These are phyloP conservation scores for Ammospiza caudacuta DNA, from an alignment of 2,113 vertebrate species.

Conservation along the genomic window DNA sequence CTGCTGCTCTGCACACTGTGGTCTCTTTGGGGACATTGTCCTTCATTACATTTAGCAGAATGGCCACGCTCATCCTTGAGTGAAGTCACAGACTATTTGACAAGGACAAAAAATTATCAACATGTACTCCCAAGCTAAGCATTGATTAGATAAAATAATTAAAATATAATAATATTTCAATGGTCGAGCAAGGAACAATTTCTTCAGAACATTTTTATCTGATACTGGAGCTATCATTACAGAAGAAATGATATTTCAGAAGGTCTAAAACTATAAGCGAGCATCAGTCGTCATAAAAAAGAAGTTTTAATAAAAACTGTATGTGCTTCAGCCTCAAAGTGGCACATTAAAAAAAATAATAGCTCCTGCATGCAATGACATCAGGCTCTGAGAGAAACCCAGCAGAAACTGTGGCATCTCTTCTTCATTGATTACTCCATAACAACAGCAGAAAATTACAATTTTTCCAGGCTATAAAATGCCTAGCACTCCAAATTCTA, in stretches of 20 bases:
- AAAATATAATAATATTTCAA: not conserved
- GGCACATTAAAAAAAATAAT: not conserved
- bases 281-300: not conserved
- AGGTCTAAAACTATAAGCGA: not conserved
- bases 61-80: not conserved
- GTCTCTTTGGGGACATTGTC: not conserved
- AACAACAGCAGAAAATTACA: conserved; percentile 61
- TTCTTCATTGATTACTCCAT: conserved; percentile 43
- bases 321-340: not conserved
- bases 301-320: not conserved
- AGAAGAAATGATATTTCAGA: not conserved
- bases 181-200: not conserved
- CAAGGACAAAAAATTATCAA: not conserved
- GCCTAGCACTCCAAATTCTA: conserved; percentile 56
- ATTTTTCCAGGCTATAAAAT: conserved; percentile 65
- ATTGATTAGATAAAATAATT: not conserved
- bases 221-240: not conserved
- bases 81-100: not conserved
- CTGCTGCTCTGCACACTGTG: not conserved
- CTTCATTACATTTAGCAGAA: not conserved
- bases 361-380: not conserved
- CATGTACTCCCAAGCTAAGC: not conserved
- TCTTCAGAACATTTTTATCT: not conserved
- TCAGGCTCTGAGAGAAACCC: conserved; percentile 10
- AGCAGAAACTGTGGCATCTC: conserved; percentile 30